phyloP scores from a whole-genome alignment of 2,888 invertebrate genomes.

The Lymantria dispar region DNA sequence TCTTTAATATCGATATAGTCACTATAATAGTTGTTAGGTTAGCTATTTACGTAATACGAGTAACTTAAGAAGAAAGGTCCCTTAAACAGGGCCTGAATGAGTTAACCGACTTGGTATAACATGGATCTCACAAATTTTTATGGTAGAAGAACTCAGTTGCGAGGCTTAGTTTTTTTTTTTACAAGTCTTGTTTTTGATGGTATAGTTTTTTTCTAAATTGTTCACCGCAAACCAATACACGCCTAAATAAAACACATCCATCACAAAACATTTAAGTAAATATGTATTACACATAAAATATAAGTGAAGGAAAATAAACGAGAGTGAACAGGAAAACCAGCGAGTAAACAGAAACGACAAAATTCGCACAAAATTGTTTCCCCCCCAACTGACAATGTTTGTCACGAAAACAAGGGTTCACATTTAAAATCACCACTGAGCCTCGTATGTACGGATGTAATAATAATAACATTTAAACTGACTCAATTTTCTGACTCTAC shows the following conservation, averaged over 20 bases:
- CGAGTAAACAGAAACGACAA: conserved; percentile 24
- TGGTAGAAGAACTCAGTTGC: too few species aligned
- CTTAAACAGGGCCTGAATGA: too few species aligned
- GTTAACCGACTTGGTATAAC: too few species aligned
- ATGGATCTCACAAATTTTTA: too few species aligned
- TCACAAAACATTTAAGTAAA: conserved; percentile 19
- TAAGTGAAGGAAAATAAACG: conserved; percentile 26
- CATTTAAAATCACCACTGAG: conserved; percentile 13
- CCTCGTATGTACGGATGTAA: conserved; percentile 15
- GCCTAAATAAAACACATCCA: conserved; percentile 24
- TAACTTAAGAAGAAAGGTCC: too few species aligned
- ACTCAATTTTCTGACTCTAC: conserved; percentile 9
- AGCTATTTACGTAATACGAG: too few species aligned
- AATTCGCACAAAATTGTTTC: conserved; percentile 17
- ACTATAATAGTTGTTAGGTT: too few species aligned
- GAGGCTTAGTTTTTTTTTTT: too few species aligned
- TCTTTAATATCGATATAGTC: too few species aligned
- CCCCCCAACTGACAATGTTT: conserved; percentile 11
- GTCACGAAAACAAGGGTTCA: conserved; percentile 19
- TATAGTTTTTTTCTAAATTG: too few species aligned
- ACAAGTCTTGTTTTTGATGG: too few species aligned
- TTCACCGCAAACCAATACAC: conserved; percentile 3
- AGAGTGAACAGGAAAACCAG: conserved; percentile 26
- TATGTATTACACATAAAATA: conserved; percentile 19
- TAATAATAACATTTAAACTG: conserved; percentile 24